These are phyloP conservation scores for Mus spretus DNA, from an alignment of 2,797 vertebrate genomes.

Conservation along the genomic window DNA sequence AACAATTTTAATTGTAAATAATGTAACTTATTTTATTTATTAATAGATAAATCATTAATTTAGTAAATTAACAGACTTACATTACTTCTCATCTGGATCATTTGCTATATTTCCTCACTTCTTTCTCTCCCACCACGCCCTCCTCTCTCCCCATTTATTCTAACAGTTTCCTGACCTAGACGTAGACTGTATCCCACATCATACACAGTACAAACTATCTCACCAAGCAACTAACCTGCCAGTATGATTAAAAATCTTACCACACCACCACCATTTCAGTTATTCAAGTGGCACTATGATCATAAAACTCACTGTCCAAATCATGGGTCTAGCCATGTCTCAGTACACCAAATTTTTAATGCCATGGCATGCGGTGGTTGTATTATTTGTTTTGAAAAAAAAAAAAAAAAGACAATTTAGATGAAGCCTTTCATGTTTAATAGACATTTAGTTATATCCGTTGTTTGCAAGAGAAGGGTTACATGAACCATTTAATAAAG, in stretches of 20 bases:
- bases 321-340: background rate
- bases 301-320: background rate
- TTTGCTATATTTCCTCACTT: background rate
- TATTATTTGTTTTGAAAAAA: background rate
- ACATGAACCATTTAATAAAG: too few species aligned
- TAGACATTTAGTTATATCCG: too few species aligned
- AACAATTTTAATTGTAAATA: background rate
- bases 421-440: too few species aligned
- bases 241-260: background rate
- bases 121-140: background rate
- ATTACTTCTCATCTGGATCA: conserved; percentile 9
- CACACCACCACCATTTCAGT: background rate
- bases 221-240: background rate
- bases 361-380: too few species aligned
- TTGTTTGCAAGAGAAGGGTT: too few species aligned
- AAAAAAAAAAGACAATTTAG: background rate
- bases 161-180: background rate
- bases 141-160: background rate
- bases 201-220: background rate
- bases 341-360: background rate
- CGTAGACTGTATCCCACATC: background rate
- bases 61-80: background rate
- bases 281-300: background rate
- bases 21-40: background rate
- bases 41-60: background rate